phyloP scores from a whole-genome alignment of 1,140 invertebrate species.

The Chironomus tepperi region DNA sequence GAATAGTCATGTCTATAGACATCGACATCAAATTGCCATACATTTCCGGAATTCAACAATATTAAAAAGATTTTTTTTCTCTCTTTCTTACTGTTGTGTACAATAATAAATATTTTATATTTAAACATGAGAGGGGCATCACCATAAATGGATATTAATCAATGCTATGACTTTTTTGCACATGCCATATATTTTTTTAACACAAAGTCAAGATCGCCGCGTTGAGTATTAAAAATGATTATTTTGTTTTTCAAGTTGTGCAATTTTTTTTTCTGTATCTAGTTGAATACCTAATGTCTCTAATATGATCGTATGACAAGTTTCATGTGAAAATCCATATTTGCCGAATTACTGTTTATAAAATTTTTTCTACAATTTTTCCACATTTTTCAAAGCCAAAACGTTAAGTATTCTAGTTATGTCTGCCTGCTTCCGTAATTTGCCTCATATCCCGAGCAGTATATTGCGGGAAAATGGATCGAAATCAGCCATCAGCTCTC shows the following conservation, averaged over 20 bases:
- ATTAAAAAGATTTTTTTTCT: too few species aligned
- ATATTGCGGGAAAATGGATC: too few species aligned
- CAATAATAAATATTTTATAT: slow-evolving; percentile 36
- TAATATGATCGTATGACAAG: neutral
- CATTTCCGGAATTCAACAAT: slow-evolving; percentile 33
- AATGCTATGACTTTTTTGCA: slow-evolving; percentile 13
- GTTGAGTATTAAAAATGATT: neutral
- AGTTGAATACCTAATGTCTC: neutral
- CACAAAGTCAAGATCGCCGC: neutral
- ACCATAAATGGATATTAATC: slow-evolving; percentile 22
- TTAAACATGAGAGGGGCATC: slow-evolving; percentile 6
- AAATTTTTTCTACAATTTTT: too few species aligned
- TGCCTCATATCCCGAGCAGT: too few species aligned
- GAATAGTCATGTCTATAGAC: neutral
- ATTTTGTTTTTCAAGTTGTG: too few species aligned
- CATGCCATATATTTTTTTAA: neutral
- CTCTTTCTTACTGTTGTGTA: slow-evolving; percentile 42
- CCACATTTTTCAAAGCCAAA: too few species aligned
- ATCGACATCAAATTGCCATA: neutral
- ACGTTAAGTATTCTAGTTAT: too few species aligned
- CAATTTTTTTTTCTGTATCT: neutral
- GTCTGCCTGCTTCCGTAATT: too few species aligned
- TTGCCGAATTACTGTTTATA: too few species aligned
- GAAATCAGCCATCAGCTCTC: too few species aligned
- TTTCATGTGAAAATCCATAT: slow-evolving; percentile 8